Evolutionary conservation across 2,797 vertebrate genomes (phyloP).

Genomic region (Holocentrus rufus): DNA sequence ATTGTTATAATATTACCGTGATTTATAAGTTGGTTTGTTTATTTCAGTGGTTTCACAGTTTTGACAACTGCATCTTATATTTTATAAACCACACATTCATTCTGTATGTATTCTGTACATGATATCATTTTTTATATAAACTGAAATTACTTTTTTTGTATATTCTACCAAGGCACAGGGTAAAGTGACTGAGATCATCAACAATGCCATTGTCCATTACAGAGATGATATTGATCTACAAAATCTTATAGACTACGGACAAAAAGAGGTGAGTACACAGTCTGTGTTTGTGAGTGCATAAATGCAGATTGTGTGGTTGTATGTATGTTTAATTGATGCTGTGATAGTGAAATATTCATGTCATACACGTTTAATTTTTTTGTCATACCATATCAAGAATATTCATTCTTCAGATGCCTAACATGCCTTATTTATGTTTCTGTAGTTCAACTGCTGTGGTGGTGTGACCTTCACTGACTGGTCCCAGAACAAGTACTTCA

Average conservation of each 20-base stretch:
- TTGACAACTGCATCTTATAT: not conserved
- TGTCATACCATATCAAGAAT: not conserved
- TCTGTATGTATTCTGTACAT: not conserved
- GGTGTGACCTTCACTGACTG: slow-evolving; percentile 90
- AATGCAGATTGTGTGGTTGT: not conserved
- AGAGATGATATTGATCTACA: slow-evolving; percentile 93
- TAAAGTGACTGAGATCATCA: slow-evolving; percentile 90
- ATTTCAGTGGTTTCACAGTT: not conserved
- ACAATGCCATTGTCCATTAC: slow-evolving; percentile 89
- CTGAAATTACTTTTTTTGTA: not conserved
- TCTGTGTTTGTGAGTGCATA: not conserved
- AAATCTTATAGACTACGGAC: slow-evolving; percentile 95
- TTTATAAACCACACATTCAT: not conserved
- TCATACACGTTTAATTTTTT: not conserved
- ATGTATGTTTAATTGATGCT: not conserved
- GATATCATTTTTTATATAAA: too few relatives aligned
- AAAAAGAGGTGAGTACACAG: slow-evolving; percentile 85
- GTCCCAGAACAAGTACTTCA: slow-evolving; percentile 95
- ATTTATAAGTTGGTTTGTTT: not conserved
- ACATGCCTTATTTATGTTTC: slow-evolving; percentile 9
- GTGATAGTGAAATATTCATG: not conserved
- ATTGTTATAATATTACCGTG: too few relatives aligned
- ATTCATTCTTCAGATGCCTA: not conserved
- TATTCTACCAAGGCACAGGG: slow-evolving; percentile 80
- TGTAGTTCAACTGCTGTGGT: slow-evolving; percentile 93